Base-by-base conservation (phyloP, 2,888 invertebrate species). In the Ophion ellenae region DNA sequence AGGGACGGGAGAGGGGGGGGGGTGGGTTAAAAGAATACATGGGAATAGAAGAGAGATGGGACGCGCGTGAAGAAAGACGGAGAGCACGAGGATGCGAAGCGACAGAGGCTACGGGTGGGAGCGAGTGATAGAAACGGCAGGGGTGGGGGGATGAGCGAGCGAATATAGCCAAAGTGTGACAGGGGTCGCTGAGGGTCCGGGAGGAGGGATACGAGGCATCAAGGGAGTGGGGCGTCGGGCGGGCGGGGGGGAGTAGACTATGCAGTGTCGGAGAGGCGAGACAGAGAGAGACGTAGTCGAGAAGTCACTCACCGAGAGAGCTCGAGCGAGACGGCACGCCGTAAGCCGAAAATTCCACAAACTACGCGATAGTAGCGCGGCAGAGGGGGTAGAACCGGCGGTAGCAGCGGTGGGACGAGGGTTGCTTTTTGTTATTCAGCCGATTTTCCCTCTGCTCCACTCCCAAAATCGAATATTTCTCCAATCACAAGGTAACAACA, bases 291-390 rank as follows among this genome's bases (percentile, higher is more conserved):
- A 76, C 63, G 84, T 83, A 73, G 85, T 84, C 76, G 78, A 85
- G 87, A 86, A 87, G 87, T 83, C 81, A 88, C 88, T 89, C 87
- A 89, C 88, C 87, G 87, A 86, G 69, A 82, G 84, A 79, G 83
- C 80, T 67, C 70, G 71, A 79, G 80, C 85, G 80, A 77, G 83
- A 86, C 84, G 78, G 71, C 85, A 87, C 85, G 85, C 83, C 74
- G 87, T 88, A 76, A 84, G 84, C 88, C 86, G 83, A 89, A 88
- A 89, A 87, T 86, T 87, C 87, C 86, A 70, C 70, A 86, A 86
- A 84, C 80, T 83, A 85, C 86, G 80, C 70, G 79, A 79, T 79
- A 79, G 70, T 79, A 74, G 66, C 59, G 77, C 63, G 66, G 28
- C 36, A 17, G 32, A 66, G 20, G 9, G 24, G 45, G 70, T 24